These are phyloP conservation scores for Elgaria multicarinata DNA, from an alignment of 2,113 vertebrate genomes.

Conservation along the genomic window DNA sequence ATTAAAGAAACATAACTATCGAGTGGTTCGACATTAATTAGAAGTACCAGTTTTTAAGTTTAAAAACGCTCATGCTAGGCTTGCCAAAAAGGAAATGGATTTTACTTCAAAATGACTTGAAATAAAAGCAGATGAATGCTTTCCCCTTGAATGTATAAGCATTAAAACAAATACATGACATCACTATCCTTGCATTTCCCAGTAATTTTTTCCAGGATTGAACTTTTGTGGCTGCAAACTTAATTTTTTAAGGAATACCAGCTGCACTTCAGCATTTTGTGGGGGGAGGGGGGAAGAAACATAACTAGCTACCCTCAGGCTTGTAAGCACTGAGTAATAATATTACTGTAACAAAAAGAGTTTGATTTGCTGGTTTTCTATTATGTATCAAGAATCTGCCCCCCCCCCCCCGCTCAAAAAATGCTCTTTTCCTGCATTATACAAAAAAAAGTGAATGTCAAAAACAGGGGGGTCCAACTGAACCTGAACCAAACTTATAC, in stretches of 20 bases:
- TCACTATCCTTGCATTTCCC: constrained; percentile 32
- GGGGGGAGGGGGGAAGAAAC: not conserved
- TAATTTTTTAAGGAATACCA: constrained; percentile 50
- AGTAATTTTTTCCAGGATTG: constrained; percentile 50
- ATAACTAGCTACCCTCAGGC: not conserved
- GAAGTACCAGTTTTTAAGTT: constrained; percentile 24
- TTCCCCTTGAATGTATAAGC: constrained; percentile 51
- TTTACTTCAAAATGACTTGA: constrained; percentile 19
- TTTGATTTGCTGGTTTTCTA: not conserved
- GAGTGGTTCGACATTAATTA: constrained; percentile 31
- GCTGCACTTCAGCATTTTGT: constrained; percentile 9
- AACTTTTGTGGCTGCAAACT: constrained; percentile 30
- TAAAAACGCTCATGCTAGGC: constrained; percentile 22
- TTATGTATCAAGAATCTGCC: constrained; percentile 10
- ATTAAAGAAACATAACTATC: constrained; percentile 19
- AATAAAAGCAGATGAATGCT: constrained; percentile 52
- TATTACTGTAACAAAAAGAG: rapidly evolving
- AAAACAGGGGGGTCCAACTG: no score
- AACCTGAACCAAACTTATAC: not conserved
- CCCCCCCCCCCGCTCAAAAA: no score
- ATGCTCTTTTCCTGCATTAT: not conserved
- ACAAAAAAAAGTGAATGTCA: not conserved
- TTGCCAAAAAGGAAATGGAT: constrained; percentile 24
- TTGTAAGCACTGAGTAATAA: not conserved
- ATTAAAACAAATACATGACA: constrained; percentile 30